Conservation (phyloP, 2,113 vertebrate genomes). For the Oncorhynchus kisutch region DNA sequence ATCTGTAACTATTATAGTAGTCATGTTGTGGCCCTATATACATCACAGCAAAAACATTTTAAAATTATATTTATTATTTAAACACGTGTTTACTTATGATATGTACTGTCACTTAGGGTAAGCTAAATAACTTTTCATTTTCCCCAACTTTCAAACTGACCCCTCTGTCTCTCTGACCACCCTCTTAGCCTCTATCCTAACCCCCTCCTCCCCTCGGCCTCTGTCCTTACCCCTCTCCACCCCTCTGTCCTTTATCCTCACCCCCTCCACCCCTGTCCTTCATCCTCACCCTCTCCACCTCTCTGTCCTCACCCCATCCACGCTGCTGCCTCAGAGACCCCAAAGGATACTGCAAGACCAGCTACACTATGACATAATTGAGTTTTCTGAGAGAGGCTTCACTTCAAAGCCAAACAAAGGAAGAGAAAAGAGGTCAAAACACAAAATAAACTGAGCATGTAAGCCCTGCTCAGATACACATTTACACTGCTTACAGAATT, state of each 20-base stretch:
- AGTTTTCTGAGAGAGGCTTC: background rate
- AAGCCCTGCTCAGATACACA: background rate
- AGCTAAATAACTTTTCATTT: no score
- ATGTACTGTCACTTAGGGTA: no score
- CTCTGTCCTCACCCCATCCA: background rate
- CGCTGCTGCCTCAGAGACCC: background rate
- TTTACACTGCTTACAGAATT: background rate
- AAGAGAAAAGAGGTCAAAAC: background rate
- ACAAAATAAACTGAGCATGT: constrained; percentile 1
- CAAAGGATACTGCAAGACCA: background rate
- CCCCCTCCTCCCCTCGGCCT: background rate
- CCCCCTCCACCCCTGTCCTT: background rate
- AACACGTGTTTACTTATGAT: no score
- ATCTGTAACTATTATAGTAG: background rate
- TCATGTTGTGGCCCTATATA: background rate
- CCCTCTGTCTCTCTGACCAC: no score
- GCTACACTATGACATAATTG: background rate
- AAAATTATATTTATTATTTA: no score
- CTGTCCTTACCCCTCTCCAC: no score
- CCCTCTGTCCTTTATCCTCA: no score
- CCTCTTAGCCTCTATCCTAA: no score
- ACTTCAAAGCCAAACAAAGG: background rate
- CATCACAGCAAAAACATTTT: background rate
- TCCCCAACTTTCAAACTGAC: no score
- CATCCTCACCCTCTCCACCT: background rate